Conservation (phyloP, 2,113 vertebrate genomes). For the Ammospiza caudacuta region DNA sequence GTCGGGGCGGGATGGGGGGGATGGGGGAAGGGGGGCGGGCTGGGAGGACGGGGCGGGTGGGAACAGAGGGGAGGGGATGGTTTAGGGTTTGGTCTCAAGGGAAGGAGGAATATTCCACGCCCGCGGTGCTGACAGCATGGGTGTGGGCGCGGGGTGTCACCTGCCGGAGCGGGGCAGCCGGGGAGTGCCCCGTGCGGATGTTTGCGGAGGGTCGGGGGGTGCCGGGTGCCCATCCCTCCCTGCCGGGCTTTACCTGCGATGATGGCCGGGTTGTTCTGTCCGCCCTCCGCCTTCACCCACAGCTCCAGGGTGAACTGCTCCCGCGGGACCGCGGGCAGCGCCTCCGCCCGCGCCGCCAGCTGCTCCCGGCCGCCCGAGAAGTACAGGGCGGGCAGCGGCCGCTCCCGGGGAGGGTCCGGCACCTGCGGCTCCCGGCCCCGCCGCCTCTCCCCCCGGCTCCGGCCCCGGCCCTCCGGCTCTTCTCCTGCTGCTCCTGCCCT, state of each 20-base stretch:
- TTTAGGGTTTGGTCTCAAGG: neutral
- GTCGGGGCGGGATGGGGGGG: neutral
- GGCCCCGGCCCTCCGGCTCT: neutral
- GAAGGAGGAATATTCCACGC: neutral
- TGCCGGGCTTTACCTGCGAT: slow-evolving; percentile 84
- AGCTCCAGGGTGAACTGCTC: slow-evolving; percentile 87
- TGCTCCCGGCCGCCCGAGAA: slow-evolving; percentile 85
- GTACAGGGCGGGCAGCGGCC: slow-evolving; percentile 83
- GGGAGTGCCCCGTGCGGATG: neutral
- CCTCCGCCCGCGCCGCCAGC: slow-evolving; percentile 78
- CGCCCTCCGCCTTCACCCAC: slow-evolving; percentile 92
- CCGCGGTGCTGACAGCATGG: neutral
- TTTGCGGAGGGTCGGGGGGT: neutral
- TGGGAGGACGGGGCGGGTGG: too few relatives aligned
- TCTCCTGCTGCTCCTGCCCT: neutral
- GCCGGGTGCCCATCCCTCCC: neutral
- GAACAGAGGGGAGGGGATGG: neutral
- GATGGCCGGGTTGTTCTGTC: slow-evolving; percentile 89
- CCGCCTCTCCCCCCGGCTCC: neutral
- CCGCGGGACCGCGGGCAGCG: slow-evolving; percentile 79
- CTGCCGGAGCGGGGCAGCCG: neutral
- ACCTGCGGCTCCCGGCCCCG: neutral
- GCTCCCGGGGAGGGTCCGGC: slow-evolving; percentile 25
- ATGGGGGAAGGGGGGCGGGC: neutral
- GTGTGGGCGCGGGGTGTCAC: neutral